Percentiles rank a stretch among this genome's conserved stretches.
Evolutionary conservation across 2,888 invertebrate genomes (phyloP).

Genomic region (Apotomis betuletana): DNA sequence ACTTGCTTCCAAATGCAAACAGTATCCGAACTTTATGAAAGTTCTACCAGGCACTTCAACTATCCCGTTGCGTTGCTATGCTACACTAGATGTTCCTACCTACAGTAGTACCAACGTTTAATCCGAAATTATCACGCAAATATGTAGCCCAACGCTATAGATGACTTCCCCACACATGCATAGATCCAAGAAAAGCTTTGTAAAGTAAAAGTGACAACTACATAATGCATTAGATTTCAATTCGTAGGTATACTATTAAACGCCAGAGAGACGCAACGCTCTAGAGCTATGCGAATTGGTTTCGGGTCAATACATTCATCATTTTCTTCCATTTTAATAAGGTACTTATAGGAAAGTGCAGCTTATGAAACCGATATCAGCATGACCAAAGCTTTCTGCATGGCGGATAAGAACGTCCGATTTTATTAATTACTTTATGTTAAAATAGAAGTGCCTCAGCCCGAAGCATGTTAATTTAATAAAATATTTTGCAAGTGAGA

Average conservation of each 20-base stretch:
- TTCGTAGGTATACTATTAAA: slow-evolving; percentile 7
- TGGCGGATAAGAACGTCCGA: slow-evolving; percentile 79
- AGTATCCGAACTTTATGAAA: slow-evolving; percentile 23
- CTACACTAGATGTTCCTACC: slow-evolving; percentile 16
- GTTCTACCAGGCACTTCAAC: slow-evolving; percentile 25
- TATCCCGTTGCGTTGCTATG: slow-evolving; percentile 14
- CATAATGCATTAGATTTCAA: slow-evolving; percentile 5
- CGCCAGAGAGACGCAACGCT: slow-evolving; percentile 2
- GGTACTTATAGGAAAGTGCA: slow-evolving; percentile 45
- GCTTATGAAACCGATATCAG: slow-evolving; percentile 68
- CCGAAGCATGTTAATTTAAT: slow-evolving; percentile 78
- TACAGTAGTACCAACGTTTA: slow-evolving; percentile 17
- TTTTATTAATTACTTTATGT: slow-evolving; percentile 77
- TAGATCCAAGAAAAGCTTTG: slow-evolving; percentile 24
- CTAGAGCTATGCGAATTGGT: slow-evolving; percentile 22
- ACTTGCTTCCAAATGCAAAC: slow-evolving; percentile 34
- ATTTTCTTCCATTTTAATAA: slow-evolving; percentile 10
- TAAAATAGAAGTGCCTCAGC: slow-evolving; percentile 80
- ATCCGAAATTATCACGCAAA: slow-evolving; percentile 21
- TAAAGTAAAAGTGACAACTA: not conserved
- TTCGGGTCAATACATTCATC: slow-evolving; percentile 25
- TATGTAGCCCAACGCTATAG: slow-evolving; percentile 17
- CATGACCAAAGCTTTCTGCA: slow-evolving; percentile 82
- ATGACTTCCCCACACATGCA: slow-evolving; percentile 19
- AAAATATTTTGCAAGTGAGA: slow-evolving; percentile 65